phyloP scores from a whole-genome alignment of 2,888 invertebrate genomes.

The Apodemia mormo region DNA sequence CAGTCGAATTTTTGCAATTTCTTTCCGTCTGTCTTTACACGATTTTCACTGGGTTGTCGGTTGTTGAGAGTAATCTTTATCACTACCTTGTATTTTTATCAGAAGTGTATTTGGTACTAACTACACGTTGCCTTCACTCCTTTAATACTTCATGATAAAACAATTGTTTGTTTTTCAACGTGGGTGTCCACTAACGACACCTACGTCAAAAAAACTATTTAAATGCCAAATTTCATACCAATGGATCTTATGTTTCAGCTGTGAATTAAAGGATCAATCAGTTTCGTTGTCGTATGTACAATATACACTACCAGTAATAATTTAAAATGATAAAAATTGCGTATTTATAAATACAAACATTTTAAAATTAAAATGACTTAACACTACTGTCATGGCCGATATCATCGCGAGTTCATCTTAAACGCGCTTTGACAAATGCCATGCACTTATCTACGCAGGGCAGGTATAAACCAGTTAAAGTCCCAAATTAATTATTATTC shows the following conservation, averaged over 20 bases:
- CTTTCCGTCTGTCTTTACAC: no score
- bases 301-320: background rate
- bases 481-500: conserved; percentile 71
- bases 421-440: conserved; percentile 41
- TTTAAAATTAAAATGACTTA: conserved; percentile 24
- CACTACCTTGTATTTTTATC: no score
- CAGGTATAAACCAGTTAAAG: conserved; percentile 49
- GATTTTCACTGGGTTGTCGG: no score
- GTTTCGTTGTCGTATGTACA: background rate
- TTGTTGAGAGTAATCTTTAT: no score
- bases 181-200: no score
- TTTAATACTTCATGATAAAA: no score
- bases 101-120: no score
- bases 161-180: no score
- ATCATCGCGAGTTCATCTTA: conserved; percentile 28
- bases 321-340: background rate
- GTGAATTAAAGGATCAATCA: background rate
- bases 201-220: background rate
- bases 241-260: background rate
- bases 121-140: no score
- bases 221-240: background rate
- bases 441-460: conserved; percentile 38
- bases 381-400: conserved; percentile 24
- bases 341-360: conserved; percentile 16
- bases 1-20: no score